phyloP scores from a whole-genome alignment of 2,888 invertebrate genomes.

The Tiphia femorata region DNA sequence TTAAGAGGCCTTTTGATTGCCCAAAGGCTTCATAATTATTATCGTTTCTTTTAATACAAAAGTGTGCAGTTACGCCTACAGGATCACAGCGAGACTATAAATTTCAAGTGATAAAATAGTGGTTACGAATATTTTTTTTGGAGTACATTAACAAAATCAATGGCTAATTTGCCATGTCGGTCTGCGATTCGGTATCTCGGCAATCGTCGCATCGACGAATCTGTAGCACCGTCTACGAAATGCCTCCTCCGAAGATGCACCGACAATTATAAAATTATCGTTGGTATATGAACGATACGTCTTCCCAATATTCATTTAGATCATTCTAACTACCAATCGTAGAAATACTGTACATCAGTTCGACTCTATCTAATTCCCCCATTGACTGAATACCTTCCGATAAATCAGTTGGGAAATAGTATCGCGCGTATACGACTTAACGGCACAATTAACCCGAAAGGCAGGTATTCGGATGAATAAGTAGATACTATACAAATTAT shows the following conservation, averaged over 20 bases:
- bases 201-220: not conserved
- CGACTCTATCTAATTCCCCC: conserved; percentile 24
- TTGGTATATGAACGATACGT: conserved; percentile 26
- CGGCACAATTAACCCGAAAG: conserved; percentile 33
- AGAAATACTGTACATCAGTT: conserved; percentile 52
- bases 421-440: conserved; percentile 30
- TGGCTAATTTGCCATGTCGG: conserved; percentile 33
- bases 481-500: conserved; percentile 39
- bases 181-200: conserved; percentile 11
- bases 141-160: conserved; percentile 32
- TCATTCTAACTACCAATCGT: conserved; percentile 43
- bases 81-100: conserved; percentile 59
- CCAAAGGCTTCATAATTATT: conserved; percentile 18
- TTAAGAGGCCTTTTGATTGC: conserved; percentile 45
- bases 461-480: conserved; percentile 28
- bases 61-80: conserved; percentile 51
- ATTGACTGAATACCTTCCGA: conserved; percentile 17
- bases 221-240: conserved; percentile 11
- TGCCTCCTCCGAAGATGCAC: conserved; percentile 25
- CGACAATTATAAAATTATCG: conserved; percentile 27
- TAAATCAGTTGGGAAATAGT: conserved; percentile 21
- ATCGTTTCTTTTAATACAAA: conserved; percentile 30
- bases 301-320: conserved; percentile 21
- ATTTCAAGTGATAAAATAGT: conserved; percentile 46
- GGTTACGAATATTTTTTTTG: conserved; percentile 24